Evolutionary conservation across 2,113 vertebrate species (phyloP).

Genomic region (Heloderma charlesbogerti): DNA sequence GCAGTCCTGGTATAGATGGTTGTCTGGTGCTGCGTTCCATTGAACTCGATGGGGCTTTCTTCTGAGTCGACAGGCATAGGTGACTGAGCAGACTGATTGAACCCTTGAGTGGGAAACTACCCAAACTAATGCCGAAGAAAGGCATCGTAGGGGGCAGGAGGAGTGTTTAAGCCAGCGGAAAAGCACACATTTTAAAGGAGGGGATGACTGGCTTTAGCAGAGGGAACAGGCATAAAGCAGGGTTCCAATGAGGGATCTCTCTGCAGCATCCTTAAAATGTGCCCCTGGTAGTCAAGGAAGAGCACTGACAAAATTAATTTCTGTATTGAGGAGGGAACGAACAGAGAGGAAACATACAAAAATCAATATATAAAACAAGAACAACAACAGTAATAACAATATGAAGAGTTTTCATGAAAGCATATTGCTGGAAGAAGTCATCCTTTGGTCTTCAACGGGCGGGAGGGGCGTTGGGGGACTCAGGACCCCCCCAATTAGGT

Average conservation of each 20-base stretch:
- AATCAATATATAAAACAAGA: neutral
- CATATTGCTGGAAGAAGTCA: neutral
- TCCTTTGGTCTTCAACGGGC: neutral
- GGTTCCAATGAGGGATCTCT: neutral
- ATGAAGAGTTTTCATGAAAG: neutral
- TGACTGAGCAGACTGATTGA: neutral
- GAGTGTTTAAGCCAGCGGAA: neutral
- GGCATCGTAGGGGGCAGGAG: neutral
- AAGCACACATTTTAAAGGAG: neutral
- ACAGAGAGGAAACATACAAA: neutral
- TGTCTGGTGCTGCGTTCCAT: neutral
- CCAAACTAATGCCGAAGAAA: neutral
- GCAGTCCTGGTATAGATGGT: neutral
- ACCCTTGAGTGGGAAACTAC: neutral
- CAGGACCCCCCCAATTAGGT: too few species aligned
- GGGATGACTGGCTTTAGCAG: too few species aligned
- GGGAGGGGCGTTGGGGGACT: neutral
- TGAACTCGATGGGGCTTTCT: neutral
- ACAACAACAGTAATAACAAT: neutral
- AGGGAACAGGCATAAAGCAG: neutral
- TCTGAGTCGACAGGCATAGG: neutral
- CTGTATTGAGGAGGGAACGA: neutral
- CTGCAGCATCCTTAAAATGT: neutral
- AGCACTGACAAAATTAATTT: neutral
- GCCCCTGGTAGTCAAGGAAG: neutral